Evolutionary conservation across 2,888 invertebrate genomes (phyloP), one percentile per base, ranked within the genome.

Genomic region (Drosophila prolongata): DNA sequence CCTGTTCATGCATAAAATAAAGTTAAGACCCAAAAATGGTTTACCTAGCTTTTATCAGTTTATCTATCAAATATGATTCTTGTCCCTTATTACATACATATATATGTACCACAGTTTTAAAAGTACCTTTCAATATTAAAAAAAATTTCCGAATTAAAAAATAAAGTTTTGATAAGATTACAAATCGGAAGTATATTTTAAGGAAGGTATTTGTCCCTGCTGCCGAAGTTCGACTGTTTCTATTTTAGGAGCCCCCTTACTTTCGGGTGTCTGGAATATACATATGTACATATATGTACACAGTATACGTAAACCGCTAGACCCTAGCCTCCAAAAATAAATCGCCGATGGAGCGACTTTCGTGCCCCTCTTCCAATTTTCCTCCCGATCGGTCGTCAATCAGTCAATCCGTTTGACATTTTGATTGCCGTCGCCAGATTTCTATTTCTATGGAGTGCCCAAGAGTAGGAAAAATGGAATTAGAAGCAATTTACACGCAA

Each of bases 321-420:
- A 27, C 55, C 55, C 35, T 34, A 47, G 68, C 40, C 54, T 40
- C 68, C 66, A 55, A 66, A 67, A 66, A 62, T 57, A 57, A 78
- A 78, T 64, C 58, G 54, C 10, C 54, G 50, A 46, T 55, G 72
- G 49, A 62, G 72, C 53, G 37, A 42, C 46, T 58, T 47, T 58
- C 34, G 16, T 34, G 35, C 34, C 30, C 44, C 58, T 46, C 46
- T 11, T 34, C 35, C 34, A 61, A 55, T 69, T 38, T 70, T 38
- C 54, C 53, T 55, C 43, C 55, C 56, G 69, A 87, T 79, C 79
- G 62, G 59, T 68, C 77, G 59, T 87, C 79, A 82, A 84, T 82
- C 70, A 68, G 68, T 87, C 82, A 77, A 77, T 77, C 68, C 49
- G 66, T 14, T 59, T 85, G 87, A 85, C 82, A 67, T 73, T 79